Percentiles rank a stretch among this genome's conserved stretches.
phyloP scores from a whole-genome alignment of 2,888 invertebrate genomes.

The Clistopyga incitator region DNA sequence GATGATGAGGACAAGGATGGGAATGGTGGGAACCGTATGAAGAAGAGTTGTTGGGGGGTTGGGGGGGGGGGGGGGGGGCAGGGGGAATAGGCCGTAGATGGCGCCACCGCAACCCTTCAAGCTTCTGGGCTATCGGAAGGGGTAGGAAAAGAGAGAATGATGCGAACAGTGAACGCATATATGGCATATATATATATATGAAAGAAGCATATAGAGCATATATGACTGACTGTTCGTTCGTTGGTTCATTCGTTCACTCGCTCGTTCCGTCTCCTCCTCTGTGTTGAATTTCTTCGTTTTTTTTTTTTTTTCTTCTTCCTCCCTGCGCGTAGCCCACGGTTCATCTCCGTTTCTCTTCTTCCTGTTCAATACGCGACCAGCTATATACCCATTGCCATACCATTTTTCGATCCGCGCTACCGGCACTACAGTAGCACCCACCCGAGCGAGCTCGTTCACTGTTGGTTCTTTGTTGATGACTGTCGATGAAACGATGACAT shows the following conservation, averaged over 20 bases:
- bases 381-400: conserved; percentile 23
- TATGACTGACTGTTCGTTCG: conserved; percentile 57
- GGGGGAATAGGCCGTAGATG: conserved; percentile 45
- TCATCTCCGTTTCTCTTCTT: conserved; percentile 52
- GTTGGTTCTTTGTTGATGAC: conserved; percentile 83
- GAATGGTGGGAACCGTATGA: conserved; percentile 22
- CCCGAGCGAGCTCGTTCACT: conserved; percentile 71
- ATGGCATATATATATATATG: not conserved
- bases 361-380: conserved; percentile 30
- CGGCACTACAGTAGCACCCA: conserved; percentile 21
- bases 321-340: conserved; percentile 44
- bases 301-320: conserved; percentile 33
- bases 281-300: conserved; percentile 19
- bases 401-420: conserved; percentile 38
- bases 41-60: conserved; percentile 43
- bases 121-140: conserved; percentile 48
- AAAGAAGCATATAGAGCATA: conserved; percentile 13
- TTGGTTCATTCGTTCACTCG: conserved; percentile 68
- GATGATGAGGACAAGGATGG: conserved; percentile 25
- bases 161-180: conserved; percentile 53
- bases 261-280: conserved; percentile 66
- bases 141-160: conserved; percentile 68
- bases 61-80: conserved; percentile 30
- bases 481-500: conserved; percentile 85
- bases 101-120: conserved; percentile 55